Evolutionary conservation across 2,113 vertebrate genomes (phyloP), one percentile per base, ranked within the genome.

Genomic region (Channa argus): DNA sequence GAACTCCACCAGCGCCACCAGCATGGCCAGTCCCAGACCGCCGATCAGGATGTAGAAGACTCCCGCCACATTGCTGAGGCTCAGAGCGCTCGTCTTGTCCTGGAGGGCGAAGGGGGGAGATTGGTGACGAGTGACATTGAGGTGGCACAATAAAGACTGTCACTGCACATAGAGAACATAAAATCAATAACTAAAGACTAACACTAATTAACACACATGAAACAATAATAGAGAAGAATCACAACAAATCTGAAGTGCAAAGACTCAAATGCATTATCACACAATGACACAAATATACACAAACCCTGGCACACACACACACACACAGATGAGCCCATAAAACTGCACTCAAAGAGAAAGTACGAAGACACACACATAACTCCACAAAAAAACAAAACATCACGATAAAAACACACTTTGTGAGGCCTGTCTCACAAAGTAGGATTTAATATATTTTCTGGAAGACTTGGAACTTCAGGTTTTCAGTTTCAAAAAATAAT

Each of bases 41-140:
- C 98, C 98, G 9, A 99, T 98, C 92, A 99, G 95, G 94, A 99
- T 99, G 95, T 99, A 99, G 97, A 99, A 99, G 80, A 98, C 98
- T 10, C 98, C 98, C 0, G 98, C 98, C 92, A 99, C 98, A 49
- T 99, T 99, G 93, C 97, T 99, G 91, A 99, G 98, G 82, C 98
- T 99, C 94, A 99, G 92, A 14, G 98, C 97, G 0, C 98, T 99
- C 0, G 98, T 99, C 95, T 99, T 99, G 95, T 99, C 98, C 98
- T 99, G 88, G 11, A 86, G 51, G 60, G n/a, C 3, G 64, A 36
- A 53, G 10, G 46, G 84, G 76, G 88, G 45, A 83, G 84, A 82
- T 77, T 3, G 3, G 24, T 89, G 33, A 87, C 77, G 36, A 49
- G n/a, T 0, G 6, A 56, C 6, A 50, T 72, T 38, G 50, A 33